phyloP scores from a whole-genome alignment of 2,888 invertebrate species.

The Metellina segmentata region DNA sequence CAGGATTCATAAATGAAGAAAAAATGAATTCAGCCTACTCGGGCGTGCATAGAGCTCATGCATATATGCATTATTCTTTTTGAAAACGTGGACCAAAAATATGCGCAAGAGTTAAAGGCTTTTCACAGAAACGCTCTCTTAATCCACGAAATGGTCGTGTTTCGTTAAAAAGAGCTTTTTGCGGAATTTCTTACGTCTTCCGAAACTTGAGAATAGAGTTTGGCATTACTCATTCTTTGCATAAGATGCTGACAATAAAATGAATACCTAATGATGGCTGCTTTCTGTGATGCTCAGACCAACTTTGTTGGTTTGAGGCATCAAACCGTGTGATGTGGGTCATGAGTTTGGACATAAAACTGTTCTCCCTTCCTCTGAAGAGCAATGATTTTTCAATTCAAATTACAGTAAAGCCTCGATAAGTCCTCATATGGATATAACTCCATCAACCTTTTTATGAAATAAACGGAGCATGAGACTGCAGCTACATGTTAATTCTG shows the following conservation, averaged over 20 bases:
- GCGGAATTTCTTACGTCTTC: neutral
- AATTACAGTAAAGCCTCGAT: too few species aligned
- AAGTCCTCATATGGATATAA: too few species aligned
- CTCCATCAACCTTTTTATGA: too few species aligned
- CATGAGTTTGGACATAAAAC: too few species aligned
- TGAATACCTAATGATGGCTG: neutral
- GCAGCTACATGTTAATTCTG: too few species aligned
- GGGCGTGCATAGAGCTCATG: neutral
- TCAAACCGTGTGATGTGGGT: too few species aligned
- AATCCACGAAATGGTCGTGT: neutral
- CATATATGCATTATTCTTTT: conserved; percentile 39
- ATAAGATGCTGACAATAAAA: neutral
- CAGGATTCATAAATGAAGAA: conserved; percentile 31
- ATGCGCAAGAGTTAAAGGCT: neutral
- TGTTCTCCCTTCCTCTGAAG: too few species aligned
- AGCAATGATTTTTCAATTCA: too few species aligned
- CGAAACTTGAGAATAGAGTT: neutral
- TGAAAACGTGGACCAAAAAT: neutral
- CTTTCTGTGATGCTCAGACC: neutral
- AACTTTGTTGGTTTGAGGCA: too few species aligned
- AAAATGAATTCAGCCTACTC: conserved; percentile 7
- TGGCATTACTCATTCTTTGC: neutral
- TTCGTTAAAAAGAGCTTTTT: neutral
- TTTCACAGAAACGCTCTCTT: neutral
- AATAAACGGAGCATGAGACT: too few species aligned